Evolutionary conservation across 2,888 invertebrate genomes (phyloP).

Genomic region (Orchesella flavescens): DNA sequence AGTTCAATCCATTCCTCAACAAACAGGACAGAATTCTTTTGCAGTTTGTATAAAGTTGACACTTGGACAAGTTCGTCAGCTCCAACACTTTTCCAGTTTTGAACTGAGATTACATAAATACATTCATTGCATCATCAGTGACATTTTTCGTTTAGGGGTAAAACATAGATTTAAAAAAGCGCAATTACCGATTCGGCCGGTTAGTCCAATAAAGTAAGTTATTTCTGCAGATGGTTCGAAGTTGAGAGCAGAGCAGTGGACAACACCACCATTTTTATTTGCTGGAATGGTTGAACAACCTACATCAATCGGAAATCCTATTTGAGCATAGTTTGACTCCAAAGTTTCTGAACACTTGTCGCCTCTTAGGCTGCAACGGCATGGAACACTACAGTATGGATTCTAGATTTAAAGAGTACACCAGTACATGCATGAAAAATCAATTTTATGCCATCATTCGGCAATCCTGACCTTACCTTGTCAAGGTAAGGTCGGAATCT

Average conservation of each 20-base stretch:
- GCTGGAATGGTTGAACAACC: conserved; percentile 42
- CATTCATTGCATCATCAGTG: background rate
- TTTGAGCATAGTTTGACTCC: conserved; percentile 53
- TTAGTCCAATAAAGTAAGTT: conserved; percentile 61
- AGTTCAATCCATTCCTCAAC: conserved; percentile 62
- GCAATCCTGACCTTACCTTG: too few species aligned
- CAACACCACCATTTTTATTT: conserved; percentile 62
- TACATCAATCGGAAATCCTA: conserved; percentile 39
- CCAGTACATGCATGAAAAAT: conserved; percentile 1
- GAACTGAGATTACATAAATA: conserved; percentile 25
- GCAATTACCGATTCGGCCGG: conserved; percentile 23
- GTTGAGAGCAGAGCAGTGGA: conserved; percentile 52
- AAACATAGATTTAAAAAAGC: too few species aligned
- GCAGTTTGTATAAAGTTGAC: conserved; percentile 9
- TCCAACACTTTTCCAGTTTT: conserved; percentile 52
- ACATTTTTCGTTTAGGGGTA: too few species aligned
- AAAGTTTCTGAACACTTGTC: conserved; percentile 56
- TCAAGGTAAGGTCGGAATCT: too few species aligned
- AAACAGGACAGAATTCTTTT: conserved; percentile 42
- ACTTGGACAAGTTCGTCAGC: conserved; percentile 47
- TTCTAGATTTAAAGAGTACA: conserved; percentile 34
- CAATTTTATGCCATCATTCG: background rate
- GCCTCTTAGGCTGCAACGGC: conserved; percentile 52
- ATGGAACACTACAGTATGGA: conserved; percentile 49
- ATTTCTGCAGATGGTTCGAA: conserved; percentile 42